Conservation (phyloP, 2,888 invertebrate genomes). For the Ischnura elegans region DNA sequence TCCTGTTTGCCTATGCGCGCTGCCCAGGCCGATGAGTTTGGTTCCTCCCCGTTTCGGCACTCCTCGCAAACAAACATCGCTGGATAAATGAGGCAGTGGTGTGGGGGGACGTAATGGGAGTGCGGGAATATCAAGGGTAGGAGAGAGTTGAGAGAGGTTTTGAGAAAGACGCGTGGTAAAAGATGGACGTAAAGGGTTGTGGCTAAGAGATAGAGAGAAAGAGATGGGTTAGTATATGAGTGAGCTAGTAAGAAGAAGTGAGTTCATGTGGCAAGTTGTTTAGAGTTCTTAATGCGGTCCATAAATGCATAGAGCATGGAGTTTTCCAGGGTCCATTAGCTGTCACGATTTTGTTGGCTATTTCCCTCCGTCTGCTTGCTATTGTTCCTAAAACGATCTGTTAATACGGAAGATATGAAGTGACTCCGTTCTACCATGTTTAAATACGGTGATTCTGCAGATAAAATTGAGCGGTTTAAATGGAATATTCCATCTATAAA, state of each 20-base stretch:
- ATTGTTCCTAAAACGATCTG: constrained; percentile 15
- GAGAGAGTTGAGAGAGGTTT: constrained; percentile 20
- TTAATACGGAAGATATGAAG: not conserved
- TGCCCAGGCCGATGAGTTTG: constrained; percentile 52
- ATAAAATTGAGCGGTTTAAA: not conserved
- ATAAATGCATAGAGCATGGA: not conserved
- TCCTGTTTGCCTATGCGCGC: constrained; percentile 50
- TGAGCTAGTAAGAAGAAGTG: constrained; percentile 27
- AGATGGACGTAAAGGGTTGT: not conserved
- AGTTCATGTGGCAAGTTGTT: constrained; percentile 50
- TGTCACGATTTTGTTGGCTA: not conserved
- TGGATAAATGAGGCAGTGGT: not conserved
- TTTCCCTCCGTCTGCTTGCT: not conserved
- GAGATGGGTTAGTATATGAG: not conserved
- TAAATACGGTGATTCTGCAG: not conserved
- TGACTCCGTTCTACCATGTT: not conserved
- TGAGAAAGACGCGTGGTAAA: not conserved
- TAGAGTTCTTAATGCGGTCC: not conserved
- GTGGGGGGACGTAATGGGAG: not conserved
- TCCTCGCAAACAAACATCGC: constrained; percentile 56
- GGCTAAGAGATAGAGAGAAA: not conserved
- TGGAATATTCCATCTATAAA: not conserved
- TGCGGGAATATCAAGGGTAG: not conserved
- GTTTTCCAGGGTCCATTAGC: not conserved
- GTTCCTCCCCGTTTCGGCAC: constrained; percentile 35